Conservation (phyloP, 2,797 vertebrate species). For the Coccyzus lansbergi region DNA sequence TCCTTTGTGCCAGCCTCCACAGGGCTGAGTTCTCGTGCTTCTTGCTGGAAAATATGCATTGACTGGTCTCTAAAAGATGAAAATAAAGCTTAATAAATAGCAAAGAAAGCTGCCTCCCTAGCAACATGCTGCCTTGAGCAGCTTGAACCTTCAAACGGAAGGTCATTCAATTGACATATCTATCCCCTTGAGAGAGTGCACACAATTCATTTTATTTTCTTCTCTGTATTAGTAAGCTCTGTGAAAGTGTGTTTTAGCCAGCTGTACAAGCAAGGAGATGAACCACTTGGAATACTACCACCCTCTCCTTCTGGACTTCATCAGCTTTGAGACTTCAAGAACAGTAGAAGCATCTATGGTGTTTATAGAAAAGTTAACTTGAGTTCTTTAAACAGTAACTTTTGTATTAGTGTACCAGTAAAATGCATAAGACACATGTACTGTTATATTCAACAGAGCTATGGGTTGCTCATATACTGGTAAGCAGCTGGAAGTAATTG, state of each 20-base stretch:
- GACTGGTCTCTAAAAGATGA: constrained; percentile 4
- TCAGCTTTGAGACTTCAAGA: background rate
- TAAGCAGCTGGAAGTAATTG: background rate
- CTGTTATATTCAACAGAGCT: background rate
- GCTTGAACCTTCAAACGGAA: constrained; percentile 52
- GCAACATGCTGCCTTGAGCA: constrained; percentile 66
- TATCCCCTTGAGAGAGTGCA: constrained; percentile 52
- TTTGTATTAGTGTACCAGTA: background rate
- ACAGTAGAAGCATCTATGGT: background rate
- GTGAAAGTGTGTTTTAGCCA: constrained; percentile 47
- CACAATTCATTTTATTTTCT: constrained; percentile 64
- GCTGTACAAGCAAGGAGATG: background rate
- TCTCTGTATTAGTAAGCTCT: constrained; percentile 51
- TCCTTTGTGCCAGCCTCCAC: constrained; percentile 67
- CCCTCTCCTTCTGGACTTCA: background rate
- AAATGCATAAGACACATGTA: background rate
- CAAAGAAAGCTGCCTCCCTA: constrained; percentile 62
- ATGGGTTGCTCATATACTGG: accelerated
- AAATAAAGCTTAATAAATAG: constrained; percentile 59
- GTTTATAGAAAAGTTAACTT: background rate
- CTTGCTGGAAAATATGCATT: constrained; percentile 37
- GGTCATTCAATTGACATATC: constrained; percentile 72
- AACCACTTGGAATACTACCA: background rate
- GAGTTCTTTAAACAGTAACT: background rate
- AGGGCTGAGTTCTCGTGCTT: constrained; percentile 3